phyloP scores from a whole-genome alignment of 2,888 invertebrate species.

The Chloroclysta siterata region DNA sequence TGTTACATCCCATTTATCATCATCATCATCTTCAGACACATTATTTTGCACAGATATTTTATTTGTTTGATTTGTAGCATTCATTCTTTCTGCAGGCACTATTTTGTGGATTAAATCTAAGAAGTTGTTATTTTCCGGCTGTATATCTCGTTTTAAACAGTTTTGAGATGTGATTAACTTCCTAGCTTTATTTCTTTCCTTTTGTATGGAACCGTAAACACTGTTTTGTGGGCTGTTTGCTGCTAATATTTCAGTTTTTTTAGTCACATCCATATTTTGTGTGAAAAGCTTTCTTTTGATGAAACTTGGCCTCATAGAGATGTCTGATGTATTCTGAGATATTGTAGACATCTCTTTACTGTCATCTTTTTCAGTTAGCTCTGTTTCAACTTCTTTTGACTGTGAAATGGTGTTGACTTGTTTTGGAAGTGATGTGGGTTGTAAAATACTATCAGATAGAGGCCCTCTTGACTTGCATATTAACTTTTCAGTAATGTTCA shows the following conservation, averaged over 20 bases:
- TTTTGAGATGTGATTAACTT: conserved; percentile 69
- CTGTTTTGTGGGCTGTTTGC: conserved; percentile 63
- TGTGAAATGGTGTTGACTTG: conserved; percentile 29
- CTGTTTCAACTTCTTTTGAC: conserved; percentile 36
- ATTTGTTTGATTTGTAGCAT: conserved; percentile 57
- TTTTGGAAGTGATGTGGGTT: conserved; percentile 18
- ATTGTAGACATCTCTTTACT: conserved; percentile 28
- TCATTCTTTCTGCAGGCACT: conserved; percentile 68
- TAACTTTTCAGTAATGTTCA: conserved; percentile 48
- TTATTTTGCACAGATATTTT: conserved; percentile 47
- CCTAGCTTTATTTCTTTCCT: conserved; percentile 69
- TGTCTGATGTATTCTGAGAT: conserved; percentile 48
- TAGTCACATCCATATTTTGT: conserved; percentile 70
- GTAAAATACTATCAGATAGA: conserved; percentile 38
- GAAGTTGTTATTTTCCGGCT: conserved; percentile 61
- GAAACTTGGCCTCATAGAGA: conserved; percentile 73
- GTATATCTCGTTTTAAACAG: conserved; percentile 66
- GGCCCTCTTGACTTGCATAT: conserved; percentile 55
- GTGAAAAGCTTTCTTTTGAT: conserved; percentile 76
- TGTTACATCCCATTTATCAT: conserved; percentile 67
- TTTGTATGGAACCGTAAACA: conserved; percentile 54
- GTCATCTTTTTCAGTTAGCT: conserved; percentile 33
- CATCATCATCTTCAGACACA: conserved; percentile 46
- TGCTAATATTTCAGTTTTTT: conserved; percentile 52
- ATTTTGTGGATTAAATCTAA: conserved; percentile 75